Evolutionary conservation across 2,113 vertebrate species (phyloP), one percentile per base, ranked within the genome.

Genomic region (Rissa tridactyla): DNA sequence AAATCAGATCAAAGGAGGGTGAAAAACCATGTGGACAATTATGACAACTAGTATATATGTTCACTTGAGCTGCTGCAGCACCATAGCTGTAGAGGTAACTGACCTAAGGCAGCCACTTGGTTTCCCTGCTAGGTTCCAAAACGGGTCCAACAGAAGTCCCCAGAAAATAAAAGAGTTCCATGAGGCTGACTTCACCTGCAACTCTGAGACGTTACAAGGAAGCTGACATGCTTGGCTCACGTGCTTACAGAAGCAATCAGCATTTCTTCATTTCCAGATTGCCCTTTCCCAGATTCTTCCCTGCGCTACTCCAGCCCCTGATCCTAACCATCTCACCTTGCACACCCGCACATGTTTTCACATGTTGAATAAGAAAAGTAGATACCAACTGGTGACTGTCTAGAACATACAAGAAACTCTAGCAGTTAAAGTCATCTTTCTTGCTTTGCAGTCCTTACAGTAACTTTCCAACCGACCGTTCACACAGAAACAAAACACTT

Each of bases 261-360:
- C 29, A n/a, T 15, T 82, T 36, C 52, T 62, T 29, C 60, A 14
- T 52, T 61, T 65, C 64, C n/a, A 77, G 40, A 60, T 77, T 15
- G 32, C 30, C 16, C 23, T 69, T 77, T 65, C 44, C 34, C 15
- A 86, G 38, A 40, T 58, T 64, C 64, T 42, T 58, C 15, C 38
- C 34, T 36, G 44, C 1, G 5, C 34, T 65, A n/a, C 49, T 70
- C 32, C 10, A n/a, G 54, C 9, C 46, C 42, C 49, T 51, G 36
- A 40, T 51, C 25, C 75, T 81, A 81, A 47, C 17, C 20, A 52
- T 10, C 29, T 71, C 26, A 26, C 49, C 62, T 29, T 21, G 34
- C 36, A 76, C 10, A 51, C 8, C 11, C 16, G 34, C 10, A 27
- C 0, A 2, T 4, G 0, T 20, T 66, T 54, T 77, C 47, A 54